Conservation (phyloP, 2,797 vertebrate genomes). For the Sardinella longiceps region DNA sequence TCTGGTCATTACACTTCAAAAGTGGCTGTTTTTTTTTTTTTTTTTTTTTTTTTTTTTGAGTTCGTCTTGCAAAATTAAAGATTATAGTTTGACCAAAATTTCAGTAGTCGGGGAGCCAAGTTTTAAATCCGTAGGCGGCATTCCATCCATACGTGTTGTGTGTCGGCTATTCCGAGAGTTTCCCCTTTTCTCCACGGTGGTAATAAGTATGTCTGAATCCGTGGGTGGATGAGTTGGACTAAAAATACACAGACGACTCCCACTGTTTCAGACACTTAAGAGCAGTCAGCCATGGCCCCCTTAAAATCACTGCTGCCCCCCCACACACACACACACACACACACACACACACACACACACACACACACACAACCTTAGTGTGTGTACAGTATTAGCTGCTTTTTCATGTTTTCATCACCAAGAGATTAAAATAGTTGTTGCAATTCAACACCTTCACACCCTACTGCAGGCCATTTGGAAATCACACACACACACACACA, state of each 20-base stretch:
- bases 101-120: slow-evolving; percentile 41
- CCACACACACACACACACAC: too few relatives aligned
- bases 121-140: slow-evolving; percentile 52
- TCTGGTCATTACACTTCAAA: slow-evolving; percentile 40
- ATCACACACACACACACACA: too few relatives aligned
- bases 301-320: slow-evolving; percentile 20
- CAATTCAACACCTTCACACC: slow-evolving; percentile 34
- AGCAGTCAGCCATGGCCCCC: slow-evolving; percentile 1
- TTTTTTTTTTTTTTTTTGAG: neutral
- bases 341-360: too few relatives aligned
- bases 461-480: neutral
- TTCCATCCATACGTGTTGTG: slow-evolving; percentile 44
- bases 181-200: slow-evolving; percentile 38
- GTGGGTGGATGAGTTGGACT: slow-evolving; percentile 52
- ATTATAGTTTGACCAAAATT: slow-evolving; percentile 63
- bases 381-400: slow-evolving; percentile 13
- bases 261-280: slow-evolving; percentile 14
- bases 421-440: slow-evolving; percentile 48
- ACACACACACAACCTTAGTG: neutral
- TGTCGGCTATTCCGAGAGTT: neutral
- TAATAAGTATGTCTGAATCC: slow-evolving; percentile 55
- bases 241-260: slow-evolving; percentile 50
- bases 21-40: slow-evolving; percentile 10
- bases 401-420: slow-evolving; percentile 25
- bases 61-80: slow-evolving; percentile 43